These are phyloP conservation scores for Rhodinocichla rosea DNA, from an alignment of 2,113 vertebrate genomes.

Conservation along the genomic window DNA sequence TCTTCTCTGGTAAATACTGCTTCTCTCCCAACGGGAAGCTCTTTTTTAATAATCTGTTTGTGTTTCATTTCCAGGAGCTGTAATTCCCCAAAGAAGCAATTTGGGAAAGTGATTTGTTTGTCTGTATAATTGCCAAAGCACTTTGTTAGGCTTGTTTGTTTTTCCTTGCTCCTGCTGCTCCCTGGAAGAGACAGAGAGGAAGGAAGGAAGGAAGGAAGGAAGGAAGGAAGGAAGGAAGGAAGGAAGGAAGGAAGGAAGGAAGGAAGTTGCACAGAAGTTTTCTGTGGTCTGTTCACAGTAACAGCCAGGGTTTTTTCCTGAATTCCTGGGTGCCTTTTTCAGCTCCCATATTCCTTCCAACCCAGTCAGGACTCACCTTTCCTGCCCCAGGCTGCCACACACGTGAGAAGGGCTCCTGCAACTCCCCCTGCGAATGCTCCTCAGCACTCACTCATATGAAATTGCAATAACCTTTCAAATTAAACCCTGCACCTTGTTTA, in stretches of 20 bases:
- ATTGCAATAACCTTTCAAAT: constrained; percentile 55
- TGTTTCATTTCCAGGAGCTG: constrained; percentile 91
- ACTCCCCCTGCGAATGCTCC: rapidly evolving
- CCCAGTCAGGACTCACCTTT: rapidly evolving
- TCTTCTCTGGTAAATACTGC: constrained; percentile 92
- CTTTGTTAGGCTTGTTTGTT: constrained; percentile 80
- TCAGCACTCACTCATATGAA: background rate
- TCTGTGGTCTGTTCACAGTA: background rate
- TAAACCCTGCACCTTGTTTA: constrained; percentile 45
- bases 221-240: too few relatives aligned
- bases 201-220: too few relatives aligned
- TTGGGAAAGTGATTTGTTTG: constrained; percentile 91
- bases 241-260: background rate
- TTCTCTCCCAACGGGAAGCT: constrained; percentile 87
- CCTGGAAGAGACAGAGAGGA: background rate
- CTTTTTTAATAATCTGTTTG: constrained; percentile 97
- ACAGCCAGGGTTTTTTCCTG: background rate
- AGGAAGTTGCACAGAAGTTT: background rate
- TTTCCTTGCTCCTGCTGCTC: constrained; percentile 62
- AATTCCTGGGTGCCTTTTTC: too few relatives aligned
- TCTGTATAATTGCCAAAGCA: constrained; percentile 86
- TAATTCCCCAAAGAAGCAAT: constrained; percentile 92
- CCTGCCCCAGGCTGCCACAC: background rate
- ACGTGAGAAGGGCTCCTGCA: background rate
- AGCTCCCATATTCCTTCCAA: background rate